Base-by-base conservation (phyloP, 2,797 vertebrate species). In the Spinus olivaceus region DNA sequence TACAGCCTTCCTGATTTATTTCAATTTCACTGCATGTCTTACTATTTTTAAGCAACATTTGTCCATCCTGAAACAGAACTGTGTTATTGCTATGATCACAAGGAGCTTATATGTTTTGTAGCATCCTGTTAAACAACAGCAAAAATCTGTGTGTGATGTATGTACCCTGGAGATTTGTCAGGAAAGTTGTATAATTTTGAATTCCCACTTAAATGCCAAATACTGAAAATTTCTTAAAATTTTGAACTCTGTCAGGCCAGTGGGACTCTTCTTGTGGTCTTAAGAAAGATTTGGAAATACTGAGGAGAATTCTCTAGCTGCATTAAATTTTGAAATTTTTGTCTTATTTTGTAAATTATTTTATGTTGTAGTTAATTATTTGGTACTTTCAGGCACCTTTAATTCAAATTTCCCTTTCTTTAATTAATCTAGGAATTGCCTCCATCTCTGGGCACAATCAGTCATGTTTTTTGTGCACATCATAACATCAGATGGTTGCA, bases 401-500 rank as follows among this genome's bases (percentile, higher is more conserved):
- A 59, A 11, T 35, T 47, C 27, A 67, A 41, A 51, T 59, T 35
- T 66, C 32, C 11, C n/a, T 23, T 54, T 67, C 25, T 23, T 71
- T 53, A 37, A 63, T 51, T 66, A 41, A n/a, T 54, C 12, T 28
- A 6, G 32, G 35, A 57, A 33, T 25, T 33, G 4, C 1, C 5
- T 3, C 35, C 3, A 14, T 60, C 20, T 66, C 51, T 71, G 37
- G 20, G 15, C 11, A 11, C 21, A 47, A 25, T 72, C 47, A 56
- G 14, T 39, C 42, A 13, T 11, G 21, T 13, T 46, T 65, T 65
- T 65, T 50, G 9, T 54, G 13, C 15, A 20, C 13, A 14, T 49
- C 0, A 0, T 50, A 57, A 9, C 1, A 3, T 77, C 33, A 69
- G 33, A n/a, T 1, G 3, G 25, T 28, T 56, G 13, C n/a, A 11